phyloP scores from a whole-genome alignment of 2,888 invertebrate genomes.

The Amiota communis region DNA sequence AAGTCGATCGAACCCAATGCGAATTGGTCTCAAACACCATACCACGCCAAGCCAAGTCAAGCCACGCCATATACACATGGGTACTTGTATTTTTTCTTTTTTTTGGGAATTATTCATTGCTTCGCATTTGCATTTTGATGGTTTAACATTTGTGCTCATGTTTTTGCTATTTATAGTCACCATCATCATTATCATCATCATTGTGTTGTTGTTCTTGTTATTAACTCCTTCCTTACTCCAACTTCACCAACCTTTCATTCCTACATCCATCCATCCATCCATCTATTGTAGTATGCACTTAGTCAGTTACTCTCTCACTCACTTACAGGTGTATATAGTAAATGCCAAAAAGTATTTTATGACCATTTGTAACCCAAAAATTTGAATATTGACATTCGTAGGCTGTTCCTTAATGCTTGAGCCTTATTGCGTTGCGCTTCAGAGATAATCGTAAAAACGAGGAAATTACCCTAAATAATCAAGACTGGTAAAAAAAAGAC shows the following conservation, averaged over 20 bases:
- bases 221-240: too few species aligned
- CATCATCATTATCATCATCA: slow-evolving; percentile 5
- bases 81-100: not conserved
- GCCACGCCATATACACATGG: slow-evolving; percentile 26
- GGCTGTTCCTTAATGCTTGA: too few species aligned
- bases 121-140: slow-evolving; percentile 67
- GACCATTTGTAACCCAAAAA: slow-evolving; percentile 38
- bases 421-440: too few species aligned
- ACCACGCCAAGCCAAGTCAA: not conserved
- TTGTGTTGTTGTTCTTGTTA: too few species aligned
- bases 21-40: slow-evolving; percentile 33
- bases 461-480: too few species aligned
- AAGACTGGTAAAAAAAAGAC: too few species aligned
- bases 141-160: slow-evolving; percentile 43
- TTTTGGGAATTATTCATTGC: slow-evolving; percentile 56
- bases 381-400: too few species aligned
- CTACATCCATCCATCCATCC: slow-evolving; percentile 37
- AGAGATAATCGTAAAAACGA: too few species aligned
- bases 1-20: slow-evolving; percentile 39
- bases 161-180: slow-evolving; percentile 22
- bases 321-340: slow-evolving; percentile 38
- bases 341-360: slow-evolving; percentile 47
- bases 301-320: not conserved
- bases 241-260: too few species aligned
- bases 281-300: not conserved